Evolutionary conservation across 2,113 vertebrate species (phyloP).

Genomic region (Dryoscopus gambensis): DNA sequence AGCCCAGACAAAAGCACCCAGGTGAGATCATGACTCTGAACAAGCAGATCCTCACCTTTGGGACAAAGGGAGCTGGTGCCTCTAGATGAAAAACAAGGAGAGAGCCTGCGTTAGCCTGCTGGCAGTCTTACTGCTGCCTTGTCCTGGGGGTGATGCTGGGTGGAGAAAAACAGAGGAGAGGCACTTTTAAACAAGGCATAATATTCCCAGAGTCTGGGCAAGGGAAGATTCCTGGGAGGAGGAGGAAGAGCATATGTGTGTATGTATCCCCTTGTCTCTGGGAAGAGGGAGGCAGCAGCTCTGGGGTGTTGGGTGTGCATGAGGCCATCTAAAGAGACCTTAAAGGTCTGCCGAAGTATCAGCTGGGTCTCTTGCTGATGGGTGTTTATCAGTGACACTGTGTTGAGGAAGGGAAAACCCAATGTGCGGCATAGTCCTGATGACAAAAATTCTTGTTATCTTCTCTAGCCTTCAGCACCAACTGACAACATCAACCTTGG

Average conservation of each 20-base stretch:
- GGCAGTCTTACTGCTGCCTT: background rate
- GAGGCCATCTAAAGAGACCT: background rate
- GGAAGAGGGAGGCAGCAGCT: background rate
- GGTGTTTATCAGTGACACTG: background rate
- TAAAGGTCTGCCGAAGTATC: background rate
- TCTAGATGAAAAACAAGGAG: background rate
- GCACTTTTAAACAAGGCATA: background rate
- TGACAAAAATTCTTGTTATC: background rate
- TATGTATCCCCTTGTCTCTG: accelerated
- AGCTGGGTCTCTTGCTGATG: background rate
- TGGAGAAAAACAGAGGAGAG: background rate
- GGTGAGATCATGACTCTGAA: constrained; percentile 29
- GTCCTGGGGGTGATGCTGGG: background rate
- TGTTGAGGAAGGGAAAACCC: background rate
- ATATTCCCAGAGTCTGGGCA: background rate
- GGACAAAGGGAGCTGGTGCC: background rate
- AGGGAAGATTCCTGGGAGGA: background rate
- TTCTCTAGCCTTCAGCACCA: constrained; percentile 64
- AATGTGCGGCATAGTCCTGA: background rate
- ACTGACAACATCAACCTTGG: constrained; percentile 89
- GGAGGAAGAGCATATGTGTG: accelerated
- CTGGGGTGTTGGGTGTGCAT: background rate
- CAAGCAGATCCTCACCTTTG: background rate
- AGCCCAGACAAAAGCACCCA: constrained; percentile 34
- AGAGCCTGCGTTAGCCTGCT: background rate